Base-by-base conservation (phyloP, 2,888 invertebrate genomes). In the Selenia dentaria region DNA sequence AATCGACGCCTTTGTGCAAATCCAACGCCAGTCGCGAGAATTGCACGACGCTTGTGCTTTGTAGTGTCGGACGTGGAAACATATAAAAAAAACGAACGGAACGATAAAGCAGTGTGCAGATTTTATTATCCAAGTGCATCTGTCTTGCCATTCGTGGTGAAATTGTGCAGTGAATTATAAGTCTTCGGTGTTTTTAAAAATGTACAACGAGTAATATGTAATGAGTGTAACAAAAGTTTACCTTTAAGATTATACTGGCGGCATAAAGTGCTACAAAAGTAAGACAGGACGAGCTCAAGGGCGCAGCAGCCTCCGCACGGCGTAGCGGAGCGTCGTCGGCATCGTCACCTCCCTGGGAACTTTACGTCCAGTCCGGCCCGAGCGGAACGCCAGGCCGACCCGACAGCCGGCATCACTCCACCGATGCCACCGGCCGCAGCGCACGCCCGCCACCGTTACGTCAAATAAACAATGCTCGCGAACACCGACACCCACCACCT, bases 251-350 rank as follows among this genome's bases (percentile, higher is more conserved):
- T n/a, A n/a, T n/a, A n/a, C n/a, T n/a, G n/a, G n/a, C n/a, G n/a
- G n/a, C n/a, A n/a, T n/a, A n/a, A n/a, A n/a, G 27, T 24, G 16
- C 34, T 20, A 25, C 28, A 35, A 13, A n/a, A 29, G 34, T 9
- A 26, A 35, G 31, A 8, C 13, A 12, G 50, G 46, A 43, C 60
- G 53, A 54, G 33, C 64, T 79, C 79, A 85, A 83, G 83, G 84
- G 70, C 83, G 63, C 59, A 75, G 70, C 85, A 87, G 83, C 81
- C 83, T 83, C 77, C 74, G 61, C 57, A 57, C 53, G 52, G 57
- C 54, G 59, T 58, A 57, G 65, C 39, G 59, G 59, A 57, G 65
- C 39, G 51, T 27, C 27, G 22, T 8, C 22, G n/a, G 6, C 24
- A n/a, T n/a, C 24, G 25, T 10, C 25, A 25, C 25, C 25, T n/a